phyloP scores from a whole-genome alignment of 2,113 vertebrate species.

The Pycnonotus jocosus region DNA sequence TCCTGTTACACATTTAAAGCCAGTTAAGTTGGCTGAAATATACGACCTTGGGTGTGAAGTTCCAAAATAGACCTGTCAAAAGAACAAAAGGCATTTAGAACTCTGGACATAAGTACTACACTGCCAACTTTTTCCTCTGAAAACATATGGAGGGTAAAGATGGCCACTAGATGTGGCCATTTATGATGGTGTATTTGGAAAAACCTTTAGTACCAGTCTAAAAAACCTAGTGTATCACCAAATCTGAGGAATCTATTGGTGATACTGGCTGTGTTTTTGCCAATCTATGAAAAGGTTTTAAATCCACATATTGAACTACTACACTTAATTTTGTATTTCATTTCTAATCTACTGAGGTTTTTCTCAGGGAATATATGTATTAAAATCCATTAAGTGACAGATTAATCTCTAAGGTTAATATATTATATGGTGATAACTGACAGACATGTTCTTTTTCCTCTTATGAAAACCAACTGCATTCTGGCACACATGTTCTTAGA shows the following conservation, averaged over 20 bases:
- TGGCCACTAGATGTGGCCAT: fast-evolving
- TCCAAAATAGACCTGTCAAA: constrained; percentile 91
- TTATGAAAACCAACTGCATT: background rate
- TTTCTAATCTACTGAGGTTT: background rate
- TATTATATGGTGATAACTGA: background rate
- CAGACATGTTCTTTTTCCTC: background rate
- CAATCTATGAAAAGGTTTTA: background rate
- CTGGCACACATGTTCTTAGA: background rate
- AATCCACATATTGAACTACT: background rate
- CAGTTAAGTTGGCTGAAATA: constrained; percentile 94
- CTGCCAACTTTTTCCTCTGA: background rate
- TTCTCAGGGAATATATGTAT: background rate
- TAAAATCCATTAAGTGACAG: background rate
- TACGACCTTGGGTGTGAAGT: constrained; percentile 97
- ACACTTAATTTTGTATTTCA: background rate
- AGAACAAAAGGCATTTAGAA: background rate
- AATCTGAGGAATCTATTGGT: background rate
- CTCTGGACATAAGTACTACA: background rate
- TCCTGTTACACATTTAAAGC: constrained; percentile 96
- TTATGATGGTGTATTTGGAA: background rate
- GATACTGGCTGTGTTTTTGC: background rate
- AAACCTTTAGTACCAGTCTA: background rate
- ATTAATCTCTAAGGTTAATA: background rate
- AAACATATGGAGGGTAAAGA: background rate
- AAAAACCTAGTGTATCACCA: background rate